Conservation (phyloP, 2,113 vertebrate species). For the Solea solea region DNA sequence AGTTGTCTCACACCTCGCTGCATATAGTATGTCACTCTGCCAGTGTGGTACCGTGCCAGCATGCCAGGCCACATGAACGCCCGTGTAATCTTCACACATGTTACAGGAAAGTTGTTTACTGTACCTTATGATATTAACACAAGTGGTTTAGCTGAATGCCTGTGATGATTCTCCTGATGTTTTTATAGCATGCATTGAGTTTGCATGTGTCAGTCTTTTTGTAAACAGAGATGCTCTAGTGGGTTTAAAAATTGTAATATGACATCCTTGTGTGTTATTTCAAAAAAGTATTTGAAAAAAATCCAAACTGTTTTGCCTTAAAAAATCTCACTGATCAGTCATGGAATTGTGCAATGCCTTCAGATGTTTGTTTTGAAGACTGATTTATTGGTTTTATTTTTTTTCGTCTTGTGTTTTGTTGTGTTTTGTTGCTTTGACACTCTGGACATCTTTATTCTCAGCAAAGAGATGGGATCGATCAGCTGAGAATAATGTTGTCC, state of each 20-base stretch:
- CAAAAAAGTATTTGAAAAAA: constrained; percentile 65
- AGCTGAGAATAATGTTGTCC: neutral
- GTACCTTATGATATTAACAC: constrained; percentile 60
- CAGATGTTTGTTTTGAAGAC: constrained; percentile 69
- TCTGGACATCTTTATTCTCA: constrained; percentile 16
- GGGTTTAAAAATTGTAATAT: constrained; percentile 75
- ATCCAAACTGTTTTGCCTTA: constrained; percentile 83
- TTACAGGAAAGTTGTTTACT: constrained; percentile 80
- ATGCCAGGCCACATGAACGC: constrained; percentile 64
- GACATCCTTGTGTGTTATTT: constrained; percentile 74
- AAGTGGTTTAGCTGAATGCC: constrained; percentile 81
- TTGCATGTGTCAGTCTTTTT: constrained; percentile 85
- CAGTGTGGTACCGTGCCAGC: constrained; percentile 69
- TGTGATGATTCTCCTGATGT: constrained; percentile 70
- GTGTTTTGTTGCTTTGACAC: constrained; percentile 16
- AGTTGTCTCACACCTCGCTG: constrained; percentile 31
- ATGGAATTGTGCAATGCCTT: constrained; percentile 90
- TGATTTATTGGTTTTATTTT: constrained; percentile 58
- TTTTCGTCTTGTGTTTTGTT: constrained; percentile 43
- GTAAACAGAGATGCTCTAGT: constrained; percentile 79
- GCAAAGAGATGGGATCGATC: constrained; percentile 2
- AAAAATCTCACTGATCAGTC: constrained; percentile 87
- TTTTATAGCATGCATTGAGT: constrained; percentile 75
- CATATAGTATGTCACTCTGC: constrained; percentile 61
- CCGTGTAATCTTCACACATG: constrained; percentile 39